These are phyloP conservation scores for Mormyrus iriodes DNA, from an alignment of 2,113 vertebrate species.

Conservation along the genomic window DNA sequence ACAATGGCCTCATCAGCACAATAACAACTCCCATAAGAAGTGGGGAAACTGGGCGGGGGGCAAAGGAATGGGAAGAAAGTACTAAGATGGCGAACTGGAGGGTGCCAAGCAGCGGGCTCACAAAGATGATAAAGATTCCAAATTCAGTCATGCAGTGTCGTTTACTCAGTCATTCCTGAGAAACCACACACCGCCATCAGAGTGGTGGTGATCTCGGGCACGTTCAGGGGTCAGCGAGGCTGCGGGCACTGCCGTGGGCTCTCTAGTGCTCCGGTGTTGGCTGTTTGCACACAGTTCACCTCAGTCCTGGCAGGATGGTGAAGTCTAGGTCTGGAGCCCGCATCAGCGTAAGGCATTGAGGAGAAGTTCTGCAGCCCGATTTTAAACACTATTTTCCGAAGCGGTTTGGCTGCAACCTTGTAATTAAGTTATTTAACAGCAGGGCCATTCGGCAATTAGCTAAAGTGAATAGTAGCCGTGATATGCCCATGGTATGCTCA, in stretches of 20 bases:
- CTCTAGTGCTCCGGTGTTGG: not conserved
- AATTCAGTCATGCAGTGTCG: not conserved
- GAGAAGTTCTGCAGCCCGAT: not conserved
- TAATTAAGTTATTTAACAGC: conserved; percentile 16
- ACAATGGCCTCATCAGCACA: conserved; percentile 15
- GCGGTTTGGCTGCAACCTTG: not conserved
- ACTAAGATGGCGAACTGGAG: not conserved
- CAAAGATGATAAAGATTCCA: not conserved
- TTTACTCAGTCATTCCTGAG: not conserved
- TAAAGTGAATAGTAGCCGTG: not conserved
- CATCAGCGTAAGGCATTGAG: not conserved
- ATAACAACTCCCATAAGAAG: not conserved
- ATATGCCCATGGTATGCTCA: not conserved
- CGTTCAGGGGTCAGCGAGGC: not conserved
- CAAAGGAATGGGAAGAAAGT: not conserved
- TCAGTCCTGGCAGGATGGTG: not conserved
- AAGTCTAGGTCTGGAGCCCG: not conserved
- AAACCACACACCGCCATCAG: not conserved
- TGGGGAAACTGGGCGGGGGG: not conserved
- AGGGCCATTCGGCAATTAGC: not conserved
- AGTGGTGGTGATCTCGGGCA: not conserved
- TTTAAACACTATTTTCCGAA: conserved; percentile 6
- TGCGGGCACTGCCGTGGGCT: not conserved
- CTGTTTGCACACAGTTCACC: not conserved
- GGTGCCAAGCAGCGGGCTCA: not conserved